A percentile compares a stretch with the other conserved stretches of the same genome.
These are phyloP conservation scores for Heteromurus nitidus DNA, from an alignment of 2,888 invertebrate species.

Conservation along the genomic window DNA sequence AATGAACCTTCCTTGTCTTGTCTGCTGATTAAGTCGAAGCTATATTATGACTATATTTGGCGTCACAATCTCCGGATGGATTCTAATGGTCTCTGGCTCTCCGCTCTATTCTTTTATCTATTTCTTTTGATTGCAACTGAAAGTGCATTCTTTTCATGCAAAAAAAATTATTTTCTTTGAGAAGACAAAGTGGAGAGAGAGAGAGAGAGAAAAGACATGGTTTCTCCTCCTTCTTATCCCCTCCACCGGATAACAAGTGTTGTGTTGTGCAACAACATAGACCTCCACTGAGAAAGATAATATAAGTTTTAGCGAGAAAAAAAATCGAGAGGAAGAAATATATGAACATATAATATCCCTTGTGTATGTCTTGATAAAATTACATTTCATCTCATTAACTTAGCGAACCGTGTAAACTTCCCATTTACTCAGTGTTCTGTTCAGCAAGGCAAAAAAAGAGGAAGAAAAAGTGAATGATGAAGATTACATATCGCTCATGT, in stretches of 20 bases:
- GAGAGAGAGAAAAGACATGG: background rate
- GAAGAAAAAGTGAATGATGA: background rate
- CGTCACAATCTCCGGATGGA: too few relatives aligned
- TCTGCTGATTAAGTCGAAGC: background rate
- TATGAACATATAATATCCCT: background rate
- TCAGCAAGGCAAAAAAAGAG: background rate
- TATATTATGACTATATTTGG: too few relatives aligned
- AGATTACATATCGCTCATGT: background rate
- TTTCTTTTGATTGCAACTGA: background rate
- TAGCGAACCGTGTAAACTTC: background rate
- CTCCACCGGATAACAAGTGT: background rate
- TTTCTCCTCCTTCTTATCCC: background rate
- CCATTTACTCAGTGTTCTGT: background rate
- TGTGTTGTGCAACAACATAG: background rate
- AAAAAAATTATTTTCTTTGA: background rate
- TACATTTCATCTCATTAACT: background rate
- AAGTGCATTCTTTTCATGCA: too few relatives aligned
- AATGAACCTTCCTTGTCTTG: slow-evolving; percentile 48
- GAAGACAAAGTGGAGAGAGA: background rate
- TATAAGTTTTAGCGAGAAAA: background rate
- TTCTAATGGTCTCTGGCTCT: too few relatives aligned
- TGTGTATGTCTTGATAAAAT: background rate
- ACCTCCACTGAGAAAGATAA: slow-evolving; percentile 55
- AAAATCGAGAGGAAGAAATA: background rate
- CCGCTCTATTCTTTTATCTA: too few relatives aligned